Evolutionary conservation across 1,140 invertebrate genomes (phyloP).

Genomic region (Anoplophora glabripennis): DNA sequence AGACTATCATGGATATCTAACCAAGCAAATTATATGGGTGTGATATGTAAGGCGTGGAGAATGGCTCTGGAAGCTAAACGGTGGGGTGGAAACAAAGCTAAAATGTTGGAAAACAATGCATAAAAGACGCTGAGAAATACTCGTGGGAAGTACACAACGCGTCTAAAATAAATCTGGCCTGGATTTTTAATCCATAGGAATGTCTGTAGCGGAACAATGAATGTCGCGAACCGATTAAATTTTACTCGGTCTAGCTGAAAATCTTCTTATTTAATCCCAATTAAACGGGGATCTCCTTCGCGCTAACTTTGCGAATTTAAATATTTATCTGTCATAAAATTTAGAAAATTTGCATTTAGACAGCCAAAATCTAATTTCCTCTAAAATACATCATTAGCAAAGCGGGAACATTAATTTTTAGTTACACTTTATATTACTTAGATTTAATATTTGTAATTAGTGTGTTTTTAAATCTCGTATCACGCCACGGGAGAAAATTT

Average conservation of each 20-base stretch:
- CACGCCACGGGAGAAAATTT: too few relatives aligned
- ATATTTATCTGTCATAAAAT: constrained; percentile 29
- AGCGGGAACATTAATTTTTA: too few relatives aligned
- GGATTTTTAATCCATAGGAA: constrained; percentile 35
- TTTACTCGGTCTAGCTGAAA: constrained; percentile 13
- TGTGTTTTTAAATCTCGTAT: too few relatives aligned
- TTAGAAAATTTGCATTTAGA: constrained; percentile 25
- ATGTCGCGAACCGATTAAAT: constrained; percentile 28
- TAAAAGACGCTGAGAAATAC: constrained; percentile 25
- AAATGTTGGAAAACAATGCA: constrained; percentile 20
- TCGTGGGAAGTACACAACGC: constrained; percentile 34
- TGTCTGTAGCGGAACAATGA: constrained; percentile 24
- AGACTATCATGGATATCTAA: too few relatives aligned
- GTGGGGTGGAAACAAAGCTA: constrained; percentile 10
- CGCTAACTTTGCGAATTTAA: constrained; percentile 22
- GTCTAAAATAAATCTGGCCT: constrained; percentile 34
- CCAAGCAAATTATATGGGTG: constrained; percentile 5
- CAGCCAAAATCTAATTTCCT: constrained; percentile 12
- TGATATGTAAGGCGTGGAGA: not conserved
- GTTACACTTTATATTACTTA: too few relatives aligned
- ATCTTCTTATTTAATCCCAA: constrained; percentile 10
- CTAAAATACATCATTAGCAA: constrained; percentile 3
- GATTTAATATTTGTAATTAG: too few relatives aligned
- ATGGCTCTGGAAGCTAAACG: not conserved
- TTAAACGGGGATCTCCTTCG: not conserved